phyloP scores from a whole-genome alignment of 1,140 invertebrate species.

The Tetragnatha versicolor region DNA sequence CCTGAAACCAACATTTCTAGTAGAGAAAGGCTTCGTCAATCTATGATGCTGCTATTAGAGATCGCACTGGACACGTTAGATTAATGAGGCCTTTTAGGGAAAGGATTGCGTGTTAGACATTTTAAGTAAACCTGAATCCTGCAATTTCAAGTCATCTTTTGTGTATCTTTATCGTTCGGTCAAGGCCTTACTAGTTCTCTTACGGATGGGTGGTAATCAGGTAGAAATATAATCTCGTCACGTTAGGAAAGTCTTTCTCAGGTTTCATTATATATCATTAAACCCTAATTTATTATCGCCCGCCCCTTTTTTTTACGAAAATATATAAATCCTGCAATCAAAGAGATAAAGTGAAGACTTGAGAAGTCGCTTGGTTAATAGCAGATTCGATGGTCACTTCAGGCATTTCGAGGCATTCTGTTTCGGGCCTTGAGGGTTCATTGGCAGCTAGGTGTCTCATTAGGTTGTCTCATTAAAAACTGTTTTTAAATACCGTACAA shows the following conservation, averaged over 20 bases:
- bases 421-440: no score
- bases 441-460: no score
- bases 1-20: no score
- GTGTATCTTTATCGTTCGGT: slow-evolving; percentile 14
- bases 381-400: no score
- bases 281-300: not conserved
- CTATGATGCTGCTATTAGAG: no score
- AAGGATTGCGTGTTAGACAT: slow-evolving; percentile 3
- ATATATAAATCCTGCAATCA: no score
- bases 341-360: no score
- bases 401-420: no score
- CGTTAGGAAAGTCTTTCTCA: not conserved
- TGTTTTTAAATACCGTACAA: no score
- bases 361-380: no score
- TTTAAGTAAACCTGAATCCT: slow-evolving; percentile 17
- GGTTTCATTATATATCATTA: not conserved
- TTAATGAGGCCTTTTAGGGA: slow-evolving; percentile 13
- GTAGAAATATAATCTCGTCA: not conserved
- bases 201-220: not conserved
- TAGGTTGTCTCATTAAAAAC: no score
- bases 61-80: slow-evolving; percentile 7
- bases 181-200: slow-evolving; percentile 30
- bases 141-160: slow-evolving; percentile 4
- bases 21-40: no score
- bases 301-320: not conserved